These are phyloP conservation scores for Tenthredo scrophulariae DNA, from an alignment of 2,888 invertebrate genomes.

Conservation along the genomic window DNA sequence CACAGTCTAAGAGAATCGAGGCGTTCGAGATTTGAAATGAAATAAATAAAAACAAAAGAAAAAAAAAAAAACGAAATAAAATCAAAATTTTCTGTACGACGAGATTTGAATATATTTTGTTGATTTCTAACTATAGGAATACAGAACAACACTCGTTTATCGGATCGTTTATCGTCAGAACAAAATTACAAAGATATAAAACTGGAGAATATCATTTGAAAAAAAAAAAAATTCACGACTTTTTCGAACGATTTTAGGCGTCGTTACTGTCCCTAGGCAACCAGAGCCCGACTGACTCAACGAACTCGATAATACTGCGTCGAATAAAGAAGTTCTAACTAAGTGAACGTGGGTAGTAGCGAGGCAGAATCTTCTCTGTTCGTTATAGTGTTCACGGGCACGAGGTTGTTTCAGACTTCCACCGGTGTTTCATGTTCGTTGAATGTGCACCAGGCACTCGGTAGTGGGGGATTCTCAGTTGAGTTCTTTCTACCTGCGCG, in stretches of 20 bases:
- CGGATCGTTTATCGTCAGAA: not conserved
- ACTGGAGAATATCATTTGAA: not conserved
- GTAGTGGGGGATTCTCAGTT: not conserved
- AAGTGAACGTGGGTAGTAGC: slow-evolving; percentile 33
- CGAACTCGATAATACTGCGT: slow-evolving; percentile 50
- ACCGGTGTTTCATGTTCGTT: slow-evolving; percentile 47
- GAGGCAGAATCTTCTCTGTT: slow-evolving; percentile 44
- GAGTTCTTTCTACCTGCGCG: slow-evolving; percentile 41
- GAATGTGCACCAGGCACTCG: slow-evolving; percentile 37
- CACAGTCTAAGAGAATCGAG: not conserved
- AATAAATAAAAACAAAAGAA: not conserved
- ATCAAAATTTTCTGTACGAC: not conserved
- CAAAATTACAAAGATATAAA: not conserved
- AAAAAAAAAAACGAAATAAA: not conserved
- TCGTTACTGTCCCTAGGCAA: slow-evolving; percentile 28
- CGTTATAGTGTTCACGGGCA: slow-evolving; percentile 40
- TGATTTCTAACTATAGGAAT: too few relatives aligned
- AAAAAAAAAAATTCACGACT: not conserved
- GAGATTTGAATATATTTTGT: not conserved
- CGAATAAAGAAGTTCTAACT: slow-evolving; percentile 45
- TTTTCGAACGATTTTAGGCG: not conserved
- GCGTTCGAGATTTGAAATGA: not conserved
- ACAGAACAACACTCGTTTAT: not conserved
- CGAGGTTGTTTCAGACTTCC: slow-evolving; percentile 37
- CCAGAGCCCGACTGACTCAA: slow-evolving; percentile 49